These are phyloP conservation scores for Cynopterus sphinx DNA, from an alignment of 2,797 vertebrate species.

Conservation along the genomic window DNA sequence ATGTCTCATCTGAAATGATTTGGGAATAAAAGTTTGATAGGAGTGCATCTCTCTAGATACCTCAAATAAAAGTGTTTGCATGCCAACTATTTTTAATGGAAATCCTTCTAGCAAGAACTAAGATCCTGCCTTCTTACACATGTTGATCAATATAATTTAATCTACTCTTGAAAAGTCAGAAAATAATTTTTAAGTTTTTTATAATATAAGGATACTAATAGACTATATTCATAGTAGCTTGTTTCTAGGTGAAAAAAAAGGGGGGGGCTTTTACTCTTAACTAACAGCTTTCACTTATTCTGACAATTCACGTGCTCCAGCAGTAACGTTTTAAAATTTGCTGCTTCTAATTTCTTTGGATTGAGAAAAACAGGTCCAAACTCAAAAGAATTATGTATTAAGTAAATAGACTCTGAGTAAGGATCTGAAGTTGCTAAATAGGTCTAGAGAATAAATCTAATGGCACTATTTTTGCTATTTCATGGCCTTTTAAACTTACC, in stretches of 20 bases:
- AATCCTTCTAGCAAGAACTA: neutral
- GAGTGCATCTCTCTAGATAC: neutral
- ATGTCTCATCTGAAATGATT: neutral
- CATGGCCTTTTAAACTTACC: neutral
- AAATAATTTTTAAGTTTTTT: slow-evolving; percentile 12
- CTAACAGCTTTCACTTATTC: neutral
- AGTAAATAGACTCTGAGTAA: neutral
- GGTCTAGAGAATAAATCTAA: neutral
- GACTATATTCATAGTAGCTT: neutral
- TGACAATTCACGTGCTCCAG: neutral
- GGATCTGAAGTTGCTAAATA: neutral
- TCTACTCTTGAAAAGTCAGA: neutral
- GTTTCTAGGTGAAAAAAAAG: neutral
- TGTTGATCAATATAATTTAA: neutral
- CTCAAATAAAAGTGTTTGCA: neutral
- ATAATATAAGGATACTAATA: neutral
- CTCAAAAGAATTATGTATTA: neutral
- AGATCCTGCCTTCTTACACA: neutral
- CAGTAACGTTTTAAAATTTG: neutral
- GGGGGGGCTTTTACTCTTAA: neutral
- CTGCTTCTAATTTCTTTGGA: neutral
- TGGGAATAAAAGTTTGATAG: neutral
- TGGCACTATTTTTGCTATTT: neutral
- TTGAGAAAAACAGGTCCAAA: neutral
- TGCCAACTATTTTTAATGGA: neutral